Base-by-base conservation (phyloP, 1,140 invertebrate genomes). In the Tetramorium parvispinum region DNA sequence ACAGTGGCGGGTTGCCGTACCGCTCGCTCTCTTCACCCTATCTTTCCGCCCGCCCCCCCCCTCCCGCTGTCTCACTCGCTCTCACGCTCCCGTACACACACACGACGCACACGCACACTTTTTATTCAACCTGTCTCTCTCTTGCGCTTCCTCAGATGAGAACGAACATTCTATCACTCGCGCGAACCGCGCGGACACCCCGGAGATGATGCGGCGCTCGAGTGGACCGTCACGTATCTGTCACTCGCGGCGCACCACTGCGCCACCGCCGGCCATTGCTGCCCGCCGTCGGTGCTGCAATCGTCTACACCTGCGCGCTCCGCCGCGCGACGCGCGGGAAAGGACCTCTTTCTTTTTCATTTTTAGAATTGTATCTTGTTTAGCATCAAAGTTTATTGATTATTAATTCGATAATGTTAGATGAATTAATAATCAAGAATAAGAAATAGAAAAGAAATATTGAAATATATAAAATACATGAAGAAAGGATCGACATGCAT, bases 161-260 rank as follows among this genome's bases (percentile, higher is more conserved):
- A 21, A 61, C 27, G 53, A 75, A 13, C 79, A 83, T 83, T 75
- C 68, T 83, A 73, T 13, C 68, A 75, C 59, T 57, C 51, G 40
- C 66, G 78, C 78, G 66, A 46, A 13, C 18, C 66, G 68, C 79
- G 79, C 55, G 79, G 40, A 83, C 53, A 21, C 40, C 40, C 43
- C 55, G 27, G 53, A n/a, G 68, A 65, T 32, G 53, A 70, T 70
- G 32, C 49, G 49, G 3, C 51, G 43, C 18, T 59, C 53, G 24
- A 73, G 24, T 24, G 53, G 68, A 83, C 53, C 8, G 57, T 73
- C 68, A n/a, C 16, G 40, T 61, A 83, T 61, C 79, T 75, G 68
- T 83, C 79, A 59, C 32, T 81, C 40, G 37, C 51, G 27, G 40
- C 75, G 75, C 77, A 70, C 61, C 37, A 81, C 78, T 81, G 40